Percentiles rank a stretch among this genome's conserved stretches.
These are phyloP conservation scores for Tapirus indicus DNA, from an alignment of 2,797 vertebrate genomes.

Conservation along the genomic window DNA sequence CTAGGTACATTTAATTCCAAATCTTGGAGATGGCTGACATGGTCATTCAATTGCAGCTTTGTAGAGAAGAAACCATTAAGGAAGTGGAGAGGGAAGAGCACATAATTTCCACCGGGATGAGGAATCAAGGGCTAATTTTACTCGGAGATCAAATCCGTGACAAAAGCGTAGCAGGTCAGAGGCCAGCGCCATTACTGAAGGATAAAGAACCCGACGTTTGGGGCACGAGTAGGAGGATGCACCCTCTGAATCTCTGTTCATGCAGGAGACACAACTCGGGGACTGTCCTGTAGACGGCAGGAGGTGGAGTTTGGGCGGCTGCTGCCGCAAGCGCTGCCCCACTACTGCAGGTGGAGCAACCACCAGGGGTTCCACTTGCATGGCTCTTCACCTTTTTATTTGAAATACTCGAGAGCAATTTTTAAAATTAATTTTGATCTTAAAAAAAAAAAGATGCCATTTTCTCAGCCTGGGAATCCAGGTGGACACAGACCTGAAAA, in stretches of 20 bases:
- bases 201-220: background rate
- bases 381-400: background rate
- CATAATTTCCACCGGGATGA: slow-evolving; percentile 71
- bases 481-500: background rate
- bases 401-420: background rate
- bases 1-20: slow-evolving; percentile 86
- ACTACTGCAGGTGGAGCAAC: background rate
- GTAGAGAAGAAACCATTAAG: slow-evolving; percentile 85
- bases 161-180: slow-evolving; percentile 55
- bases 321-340: fast-evolving
- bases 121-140: slow-evolving; percentile 75
- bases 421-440: background rate
- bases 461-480: background rate
- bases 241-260: background rate
- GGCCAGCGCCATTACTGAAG: slow-evolving; percentile 41
- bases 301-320: fast-evolving
- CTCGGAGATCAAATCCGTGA: slow-evolving; percentile 75
- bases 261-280: background rate
- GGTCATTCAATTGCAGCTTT: slow-evolving; percentile 82
- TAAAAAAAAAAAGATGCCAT: background rate
- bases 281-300: background rate
- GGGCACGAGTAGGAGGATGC: fast-evolving
- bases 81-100: slow-evolving; percentile 79
- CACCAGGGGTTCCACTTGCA: fast-evolving
- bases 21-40: slow-evolving; percentile 76